Evolutionary conservation across 2,113 vertebrate genomes (phyloP), one percentile per base, ranked within the genome.

Genomic region (Eupsittula cactorum): DNA sequence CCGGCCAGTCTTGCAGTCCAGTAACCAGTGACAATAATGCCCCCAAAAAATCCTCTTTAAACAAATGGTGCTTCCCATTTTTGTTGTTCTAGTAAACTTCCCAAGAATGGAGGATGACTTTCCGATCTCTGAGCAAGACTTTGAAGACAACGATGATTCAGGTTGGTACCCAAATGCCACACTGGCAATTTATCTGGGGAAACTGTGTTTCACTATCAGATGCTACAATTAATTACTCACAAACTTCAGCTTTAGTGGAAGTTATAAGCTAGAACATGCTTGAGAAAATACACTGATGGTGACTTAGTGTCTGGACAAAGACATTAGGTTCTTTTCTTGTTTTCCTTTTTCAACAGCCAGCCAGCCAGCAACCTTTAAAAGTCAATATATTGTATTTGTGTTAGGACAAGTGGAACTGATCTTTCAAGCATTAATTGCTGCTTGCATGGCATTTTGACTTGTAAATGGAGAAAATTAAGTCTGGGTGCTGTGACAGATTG

Each of bases 21-120:
- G 24, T 52, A n/a, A 86, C 23, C 14, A 12, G 44, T 57, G 41
- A 89, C 78, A 80, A 33, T 76, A 52, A 35, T 60, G 81, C 13
- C 20, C 18, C 31, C 7, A 2, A 52, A 37, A 37, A 88, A 15
- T 13, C 21, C 65, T 90, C 88, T 82, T 93, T 94, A 88, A 83
- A 93, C 83, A 84, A 73, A 82, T 4, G 27, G 27, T 67, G 35
- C 81, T 94, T 97, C 60, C 70, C 74, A 90, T 94, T 95, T 96
- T 96, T 98, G 93, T 97, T 86, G 37, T 98, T 97, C 47, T 33
- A 98, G 98, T 98, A 94, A 97, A 98, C 87, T 97, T 98, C 71
- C 98, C 98, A 75, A 90, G 92, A 74, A 76, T 94, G 93, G 93
- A 97, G 53, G 95, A 97, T 77, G 96, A 95, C 50, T 86, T 97